phyloP scores from a whole-genome alignment of 1,140 invertebrate species.

The Magallana angulata region DNA sequence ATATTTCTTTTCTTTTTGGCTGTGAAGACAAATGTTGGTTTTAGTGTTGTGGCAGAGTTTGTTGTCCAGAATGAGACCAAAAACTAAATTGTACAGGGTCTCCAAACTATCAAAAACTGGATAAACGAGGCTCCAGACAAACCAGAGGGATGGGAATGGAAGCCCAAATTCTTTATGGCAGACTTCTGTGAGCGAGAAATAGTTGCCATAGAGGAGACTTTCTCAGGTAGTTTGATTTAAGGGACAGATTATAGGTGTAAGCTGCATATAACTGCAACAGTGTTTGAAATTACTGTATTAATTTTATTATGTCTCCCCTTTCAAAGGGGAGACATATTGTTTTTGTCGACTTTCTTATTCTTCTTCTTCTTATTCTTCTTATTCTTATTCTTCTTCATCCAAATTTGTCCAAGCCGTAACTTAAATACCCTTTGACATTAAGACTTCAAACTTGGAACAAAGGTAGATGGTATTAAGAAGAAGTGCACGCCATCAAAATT shows the following conservation, averaged over 20 bases:
- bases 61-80: conserved; percentile 55
- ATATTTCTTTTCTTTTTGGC: conserved; percentile 58
- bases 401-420: too few relatives aligned
- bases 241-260: neutral
- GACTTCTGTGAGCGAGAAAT: conserved; percentile 47
- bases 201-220: conserved; percentile 39
- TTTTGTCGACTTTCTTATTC: too few relatives aligned
- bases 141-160: conserved; percentile 36
- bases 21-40: conserved; percentile 56
- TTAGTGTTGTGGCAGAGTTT: conserved; percentile 55
- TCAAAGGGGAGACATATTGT: too few relatives aligned
- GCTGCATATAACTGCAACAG: neutral
- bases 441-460: too few relatives aligned
- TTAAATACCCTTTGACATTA: too few relatives aligned
- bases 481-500: too few relatives aligned
- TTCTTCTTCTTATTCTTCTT: too few relatives aligned
- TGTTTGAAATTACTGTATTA: neutral
- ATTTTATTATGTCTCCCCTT: too few relatives aligned
- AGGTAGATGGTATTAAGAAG: too few relatives aligned
- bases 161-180: conserved; percentile 51
- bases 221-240: conserved; percentile 38
- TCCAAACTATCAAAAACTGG: conserved; percentile 48
- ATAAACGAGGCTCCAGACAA: conserved; percentile 10
- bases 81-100: conserved; percentile 46
- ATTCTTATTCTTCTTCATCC: too few relatives aligned